A percentile compares a stretch with the other conserved stretches of the same genome.
Conservation (phyloP, 2,797 vertebrate genomes). For the Graptemys geographica region DNA sequence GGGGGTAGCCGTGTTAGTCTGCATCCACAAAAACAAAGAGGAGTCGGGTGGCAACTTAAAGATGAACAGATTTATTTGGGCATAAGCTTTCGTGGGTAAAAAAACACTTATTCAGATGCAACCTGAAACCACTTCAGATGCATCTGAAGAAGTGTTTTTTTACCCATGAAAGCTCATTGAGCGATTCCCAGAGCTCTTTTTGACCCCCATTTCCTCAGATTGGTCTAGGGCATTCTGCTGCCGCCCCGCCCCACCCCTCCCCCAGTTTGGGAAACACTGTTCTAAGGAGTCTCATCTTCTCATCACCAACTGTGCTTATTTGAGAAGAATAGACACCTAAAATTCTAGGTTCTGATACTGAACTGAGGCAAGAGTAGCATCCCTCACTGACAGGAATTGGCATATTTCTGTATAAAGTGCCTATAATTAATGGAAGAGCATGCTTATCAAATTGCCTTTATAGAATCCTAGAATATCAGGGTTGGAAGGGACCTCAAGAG, state of each 20-base stretch:
- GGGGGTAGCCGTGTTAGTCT: too few relatives aligned
- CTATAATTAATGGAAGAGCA: not conserved
- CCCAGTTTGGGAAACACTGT: not conserved
- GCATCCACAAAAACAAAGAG: too few relatives aligned
- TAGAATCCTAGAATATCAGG: too few relatives aligned
- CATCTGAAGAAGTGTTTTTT: too few relatives aligned
- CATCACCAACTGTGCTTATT: not conserved
- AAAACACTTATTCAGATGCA: too few relatives aligned
- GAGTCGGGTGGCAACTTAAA: too few relatives aligned
- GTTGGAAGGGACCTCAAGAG: too few relatives aligned
- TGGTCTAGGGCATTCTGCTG: not conserved
- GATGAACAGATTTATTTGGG: too few relatives aligned
- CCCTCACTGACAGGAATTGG: not conserved
- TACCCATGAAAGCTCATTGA: not conserved
- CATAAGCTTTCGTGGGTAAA: too few relatives aligned
- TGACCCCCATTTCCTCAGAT: not conserved
- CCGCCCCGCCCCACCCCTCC: accelerated
- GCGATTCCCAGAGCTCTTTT: not conserved
- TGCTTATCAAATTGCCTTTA: not conserved
- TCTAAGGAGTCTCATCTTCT: not conserved
- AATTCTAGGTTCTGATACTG: not conserved
- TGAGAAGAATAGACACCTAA: not conserved
- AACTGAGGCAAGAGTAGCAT: not conserved
- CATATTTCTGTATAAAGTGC: not conserved
- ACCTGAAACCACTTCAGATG: too few relatives aligned